Evolutionary conservation across 2,888 invertebrate genomes (phyloP), one percentile per base, ranked within the genome.

Genomic region (Oasisia sp.): DNA sequence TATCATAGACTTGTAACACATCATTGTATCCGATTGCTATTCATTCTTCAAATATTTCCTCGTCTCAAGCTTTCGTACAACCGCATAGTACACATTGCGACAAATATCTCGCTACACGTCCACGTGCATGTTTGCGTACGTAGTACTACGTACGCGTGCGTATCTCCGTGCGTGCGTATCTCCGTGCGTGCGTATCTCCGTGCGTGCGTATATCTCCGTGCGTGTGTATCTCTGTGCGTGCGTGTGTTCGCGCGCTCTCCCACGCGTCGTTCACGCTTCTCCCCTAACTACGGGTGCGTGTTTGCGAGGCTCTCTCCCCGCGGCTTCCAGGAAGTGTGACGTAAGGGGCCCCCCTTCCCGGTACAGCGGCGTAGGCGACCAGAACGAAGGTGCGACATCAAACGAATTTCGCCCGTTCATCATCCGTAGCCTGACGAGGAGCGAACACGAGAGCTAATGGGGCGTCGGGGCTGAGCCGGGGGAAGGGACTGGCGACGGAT

Each of bases 321-420:
- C 74, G 74, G 74, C 27, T 74, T 74, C 74, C 74, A 74, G 74
- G 74, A 74, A 74, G 74, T 74, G 74, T 74, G 74, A 74, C 74
- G 74, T 74, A 19, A 74, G 14, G 27, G 14, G 7, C 27, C 27
- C 74, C 74, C 74, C 74, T 38, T 27, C 19, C 74, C 74, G 74
- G 74, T 7, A 27, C 74, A 5, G 74, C 7, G 27, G 74, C n/a
- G 74, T 19, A 74, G 74, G 74, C 74, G 74, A 74, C 19, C 74
- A 74, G 74, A 74, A 19, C 74, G 74, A 74, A 50, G 74, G 74
- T 74, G 74, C 74, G n/a, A 74, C 74, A 74, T 74, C 74, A 74
- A 74, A 74, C 74, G 27, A 74, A 27, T 74, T 19, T 74, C 74
- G 19, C 27, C 74, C 74, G 74, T 74, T 74, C 74, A 74, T 74